Percentiles rank a stretch among this genome's conserved stretches.
Conservation (phyloP, 30 jellyfish, hydroid and myxozoan genomes). For the Morbakka virulenta region DNA sequence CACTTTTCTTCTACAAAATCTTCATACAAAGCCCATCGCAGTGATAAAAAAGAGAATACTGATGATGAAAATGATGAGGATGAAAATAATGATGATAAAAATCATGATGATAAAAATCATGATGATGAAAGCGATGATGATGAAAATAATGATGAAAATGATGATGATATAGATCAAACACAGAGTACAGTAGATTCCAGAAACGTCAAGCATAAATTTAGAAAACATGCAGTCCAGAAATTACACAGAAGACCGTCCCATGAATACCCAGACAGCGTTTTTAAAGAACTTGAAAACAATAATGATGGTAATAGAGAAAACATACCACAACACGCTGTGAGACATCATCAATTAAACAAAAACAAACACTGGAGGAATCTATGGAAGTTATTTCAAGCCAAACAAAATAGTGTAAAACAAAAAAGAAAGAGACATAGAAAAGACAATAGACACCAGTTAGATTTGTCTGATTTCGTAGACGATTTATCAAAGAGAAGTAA, state of each 20-base stretch:
- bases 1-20: too few species aligned
- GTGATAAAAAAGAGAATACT: not conserved
- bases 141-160: slow-evolving; percentile 44
- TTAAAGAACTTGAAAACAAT: not conserved
- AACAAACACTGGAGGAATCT: too few species aligned
- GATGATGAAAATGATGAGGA: not conserved
- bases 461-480: too few species aligned
- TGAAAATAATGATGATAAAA: not conserved
- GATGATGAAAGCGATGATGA: slow-evolving; percentile 37
- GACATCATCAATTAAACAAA: slow-evolving; percentile 25
- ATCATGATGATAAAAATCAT: not conserved
- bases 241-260: not conserved
- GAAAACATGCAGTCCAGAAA: not conserved
- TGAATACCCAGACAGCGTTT: not conserved
- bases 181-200: slow-evolving; percentile 17
- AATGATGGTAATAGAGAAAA: slow-evolving; percentile 1
- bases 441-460: too few species aligned
- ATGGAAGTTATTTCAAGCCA: not conserved
- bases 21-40: too few species aligned
- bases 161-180: slow-evolving; percentile 33
- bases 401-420: not conserved
- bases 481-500: too few species aligned
- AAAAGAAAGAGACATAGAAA: not conserved
- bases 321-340: slow-evolving; percentile 8
- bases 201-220: not conserved